Conservation (phyloP, 2,888 invertebrate genomes). For the Pimpla rufipes region DNA sequence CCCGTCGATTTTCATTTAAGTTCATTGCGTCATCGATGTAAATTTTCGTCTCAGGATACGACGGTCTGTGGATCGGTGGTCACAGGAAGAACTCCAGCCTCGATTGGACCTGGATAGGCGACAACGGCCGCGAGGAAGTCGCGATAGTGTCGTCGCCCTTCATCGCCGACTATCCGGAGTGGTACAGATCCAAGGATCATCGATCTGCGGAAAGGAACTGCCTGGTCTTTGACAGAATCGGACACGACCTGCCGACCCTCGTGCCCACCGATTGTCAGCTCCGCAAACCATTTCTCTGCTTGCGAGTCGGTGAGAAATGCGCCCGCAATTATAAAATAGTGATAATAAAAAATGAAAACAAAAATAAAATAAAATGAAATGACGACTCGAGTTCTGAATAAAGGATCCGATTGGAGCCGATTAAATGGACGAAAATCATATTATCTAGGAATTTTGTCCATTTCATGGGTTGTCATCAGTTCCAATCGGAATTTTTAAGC, state of each 20-base stretch:
- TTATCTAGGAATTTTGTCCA: no score
- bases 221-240: conserved; percentile 67
- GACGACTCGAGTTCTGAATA: no score
- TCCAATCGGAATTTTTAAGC: no score
- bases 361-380: not conserved
- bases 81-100: conserved; percentile 45
- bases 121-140: conserved; percentile 13
- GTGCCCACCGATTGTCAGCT: conserved; percentile 68
- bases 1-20: no score
- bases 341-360: no score
- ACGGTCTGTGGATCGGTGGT: conserved; percentile 72
- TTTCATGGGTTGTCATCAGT: no score
- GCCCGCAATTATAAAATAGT: no score
- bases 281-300: conserved; percentile 68
- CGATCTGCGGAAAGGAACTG: conserved; percentile 65
- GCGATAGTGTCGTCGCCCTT: conserved; percentile 49
- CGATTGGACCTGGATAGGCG: conserved; percentile 68
- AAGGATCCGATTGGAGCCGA: no score
- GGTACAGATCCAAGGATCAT: conserved; percentile 56
- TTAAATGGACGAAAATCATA: no score
- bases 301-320: conserved; percentile 67
- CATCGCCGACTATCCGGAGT: conserved; percentile 56
- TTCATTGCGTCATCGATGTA: no score
- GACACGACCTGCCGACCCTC: conserved; percentile 68
- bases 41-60: conserved; percentile 65